Percentiles rank a stretch among this genome's conserved stretches.
Evolutionary conservation across 2,888 invertebrate species (phyloP).

Genomic region (Ashinkailepas kermadecensis): DNA sequence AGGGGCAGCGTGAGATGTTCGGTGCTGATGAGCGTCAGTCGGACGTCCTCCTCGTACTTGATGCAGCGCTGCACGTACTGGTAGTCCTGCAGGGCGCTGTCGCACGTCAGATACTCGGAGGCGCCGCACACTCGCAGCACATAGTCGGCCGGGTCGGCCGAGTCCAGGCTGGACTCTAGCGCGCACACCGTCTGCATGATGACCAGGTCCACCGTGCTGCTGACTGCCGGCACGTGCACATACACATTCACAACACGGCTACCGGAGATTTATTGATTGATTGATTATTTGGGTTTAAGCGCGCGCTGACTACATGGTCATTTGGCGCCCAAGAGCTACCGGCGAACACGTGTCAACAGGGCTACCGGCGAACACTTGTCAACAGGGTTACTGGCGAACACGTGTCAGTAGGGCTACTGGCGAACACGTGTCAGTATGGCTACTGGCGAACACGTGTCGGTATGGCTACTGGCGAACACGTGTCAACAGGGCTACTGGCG

Average conservation of each 20-base stretch:
- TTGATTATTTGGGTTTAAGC: no score
- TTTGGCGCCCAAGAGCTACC: no score
- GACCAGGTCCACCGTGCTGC: slow-evolving; percentile 75
- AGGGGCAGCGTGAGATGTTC: slow-evolving; percentile 60
- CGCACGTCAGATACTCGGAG: slow-evolving; percentile 77
- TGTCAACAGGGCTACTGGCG: no score
- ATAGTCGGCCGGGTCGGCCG: slow-evolving; percentile 41
- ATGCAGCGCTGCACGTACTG: slow-evolving; percentile 90
- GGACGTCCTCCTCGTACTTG: slow-evolving; percentile 81
- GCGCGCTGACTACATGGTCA: no score
- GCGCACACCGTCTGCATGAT: slow-evolving; percentile 75
- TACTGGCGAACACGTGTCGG: no score
- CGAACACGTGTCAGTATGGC: no score
- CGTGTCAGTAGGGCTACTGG: no score
- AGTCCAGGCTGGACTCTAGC: slow-evolving; percentile 46
- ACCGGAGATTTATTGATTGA: no score
- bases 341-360: no score
- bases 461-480: no score
- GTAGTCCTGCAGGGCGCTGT: slow-evolving; percentile 76
- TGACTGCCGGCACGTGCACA: slow-evolving; percentile 52
- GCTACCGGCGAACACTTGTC: no score
- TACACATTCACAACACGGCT: neutral
- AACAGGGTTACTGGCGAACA: no score
- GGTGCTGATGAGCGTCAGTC: slow-evolving; percentile 54
- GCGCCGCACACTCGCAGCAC: slow-evolving; percentile 70